Evolutionary conservation across 2,113 vertebrate genomes (phyloP), one percentile per base, ranked within the genome.

Genomic region (Clarias magur): DNA sequence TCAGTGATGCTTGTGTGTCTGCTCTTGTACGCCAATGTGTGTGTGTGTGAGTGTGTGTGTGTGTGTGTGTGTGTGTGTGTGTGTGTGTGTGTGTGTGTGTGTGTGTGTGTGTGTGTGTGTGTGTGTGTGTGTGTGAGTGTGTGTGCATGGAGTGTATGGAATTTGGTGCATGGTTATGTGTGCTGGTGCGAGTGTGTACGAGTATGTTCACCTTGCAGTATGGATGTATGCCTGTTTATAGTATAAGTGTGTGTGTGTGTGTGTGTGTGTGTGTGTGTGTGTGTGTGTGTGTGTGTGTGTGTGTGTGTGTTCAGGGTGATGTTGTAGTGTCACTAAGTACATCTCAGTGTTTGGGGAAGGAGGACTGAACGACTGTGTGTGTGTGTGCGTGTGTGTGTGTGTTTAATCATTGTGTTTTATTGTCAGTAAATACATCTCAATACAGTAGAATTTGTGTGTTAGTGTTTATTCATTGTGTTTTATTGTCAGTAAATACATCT

Each of bases 1-100:
- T 83, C 6, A 62, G 53, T 80, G 30, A 54, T 8, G 53, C 25
- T 84, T 68, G 82, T 79, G 63, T 85, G 79, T 59, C 86, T 82
- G 72, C 13, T 80, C 23, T 81, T 81, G 38, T 85, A 38, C 78
- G 70, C 48, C 54, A 9, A 25, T 81, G 34, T 84, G 27, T 72
- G 67, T 56, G 60, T 15, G 12, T 76, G 63, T 59, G 73, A 42
- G 19, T 12, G 30, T 60, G 38, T 72, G 80, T 60, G 54, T 59
- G 78, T 59, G 3, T 78, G 75, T 0, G 70, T 73, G 8, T 38
- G 3, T 7, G 30, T 38, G 30, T 2, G 6, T 72, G 68, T 57
- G 76, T 79, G n/a, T 56, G 75, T 42, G 15, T 70, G 68, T 30
- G 30, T 38, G 68, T 72, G 68, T 38, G 68, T 38, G 17, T 21